These are phyloP conservation scores for Tipula confusa DNA, from an alignment of 2,888 invertebrate species.

Conservation along the genomic window DNA sequence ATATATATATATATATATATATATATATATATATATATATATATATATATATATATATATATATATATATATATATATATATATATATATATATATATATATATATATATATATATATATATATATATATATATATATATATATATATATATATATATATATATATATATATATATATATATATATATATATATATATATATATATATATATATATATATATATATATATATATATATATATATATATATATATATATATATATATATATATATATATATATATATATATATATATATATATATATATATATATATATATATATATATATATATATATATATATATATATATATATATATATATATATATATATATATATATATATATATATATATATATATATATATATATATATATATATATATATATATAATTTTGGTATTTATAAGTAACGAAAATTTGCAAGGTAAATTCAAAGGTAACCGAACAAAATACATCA, in stretches of 20 bases:
- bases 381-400: slow-evolving; percentile 13
- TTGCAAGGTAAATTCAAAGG: background rate
- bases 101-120: background rate
- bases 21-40: background rate
- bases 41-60: slow-evolving; percentile 16
- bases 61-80: slow-evolving; percentile 1
- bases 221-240: background rate
- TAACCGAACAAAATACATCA: background rate
- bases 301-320: slow-evolving; percentile 6
- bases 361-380: slow-evolving; percentile 13
- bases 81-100: slow-evolving; percentile 22
- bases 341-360: background rate
- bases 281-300: background rate
- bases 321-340: slow-evolving; percentile 6
- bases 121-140: slow-evolving; percentile 4
- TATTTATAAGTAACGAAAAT: no score
- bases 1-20: background rate
- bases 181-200: background rate
- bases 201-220: no score
- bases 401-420: slow-evolving; percentile 1
- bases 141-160: slow-evolving; percentile 3
- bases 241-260: background rate
- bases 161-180: slow-evolving; percentile 22
- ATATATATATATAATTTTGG: background rate
- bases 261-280: background rate